These are phyloP conservation scores for Adoxophyes honmai DNA, from an alignment of 1,140 invertebrate species.

Conservation along the genomic window DNA sequence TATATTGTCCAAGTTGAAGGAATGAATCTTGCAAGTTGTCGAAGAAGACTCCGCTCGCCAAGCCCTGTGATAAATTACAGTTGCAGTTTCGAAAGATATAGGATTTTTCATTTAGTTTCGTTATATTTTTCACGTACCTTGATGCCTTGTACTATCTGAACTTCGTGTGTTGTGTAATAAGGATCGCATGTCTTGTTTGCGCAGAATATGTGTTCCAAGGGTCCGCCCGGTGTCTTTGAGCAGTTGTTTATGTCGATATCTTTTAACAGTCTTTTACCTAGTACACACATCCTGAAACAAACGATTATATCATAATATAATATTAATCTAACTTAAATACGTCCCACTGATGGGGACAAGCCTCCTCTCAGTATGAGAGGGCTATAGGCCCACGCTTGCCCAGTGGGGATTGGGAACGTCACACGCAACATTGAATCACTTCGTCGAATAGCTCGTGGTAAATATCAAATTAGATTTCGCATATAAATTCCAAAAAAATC, in stretches of 20 bases:
- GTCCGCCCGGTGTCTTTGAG: constrained; percentile 83
- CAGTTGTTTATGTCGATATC: constrained; percentile 86
- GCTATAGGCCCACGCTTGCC: too few relatives aligned
- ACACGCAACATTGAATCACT: too few relatives aligned
- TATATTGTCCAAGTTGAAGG: constrained; percentile 83
- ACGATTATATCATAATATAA: too few relatives aligned
- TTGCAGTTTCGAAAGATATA: background rate
- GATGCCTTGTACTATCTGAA: constrained; percentile 83
- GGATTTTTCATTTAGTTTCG: background rate
- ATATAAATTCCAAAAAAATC: too few relatives aligned
- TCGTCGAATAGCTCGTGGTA: too few relatives aligned
- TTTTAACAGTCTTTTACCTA: constrained; percentile 92
- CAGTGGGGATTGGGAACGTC: too few relatives aligned
- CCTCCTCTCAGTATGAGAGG: too few relatives aligned
- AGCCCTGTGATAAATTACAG: constrained; percentile 70
- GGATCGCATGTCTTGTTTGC: constrained; percentile 86
- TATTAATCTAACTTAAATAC: too few relatives aligned
- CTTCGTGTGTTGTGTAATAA: constrained; percentile 84
- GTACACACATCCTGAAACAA: constrained; percentile 91
- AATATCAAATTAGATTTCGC: too few relatives aligned
- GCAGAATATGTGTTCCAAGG: constrained; percentile 84
- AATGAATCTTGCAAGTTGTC: constrained; percentile 80
- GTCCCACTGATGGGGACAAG: too few relatives aligned
- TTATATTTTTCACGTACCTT: constrained; percentile 65
- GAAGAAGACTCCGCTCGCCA: constrained; percentile 88